Evolutionary conservation across 2,888 invertebrate genomes (phyloP), one percentile per base, ranked within the genome.

Genomic region (Cantharis flavilabris): DNA sequence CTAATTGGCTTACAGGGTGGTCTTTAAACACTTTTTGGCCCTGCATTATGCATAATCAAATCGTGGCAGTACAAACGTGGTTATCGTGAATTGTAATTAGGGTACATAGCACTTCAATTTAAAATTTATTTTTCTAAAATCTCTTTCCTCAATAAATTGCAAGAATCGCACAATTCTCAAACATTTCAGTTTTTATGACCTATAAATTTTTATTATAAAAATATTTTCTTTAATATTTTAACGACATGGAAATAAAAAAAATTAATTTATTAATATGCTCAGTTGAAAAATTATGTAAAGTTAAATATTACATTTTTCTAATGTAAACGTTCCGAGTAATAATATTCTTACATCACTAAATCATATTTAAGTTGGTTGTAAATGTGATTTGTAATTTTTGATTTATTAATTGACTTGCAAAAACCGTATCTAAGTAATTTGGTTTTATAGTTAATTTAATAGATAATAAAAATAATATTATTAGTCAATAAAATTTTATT

Each of bases 1-100:
- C 86, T 86, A 87, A 87, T 87, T 86, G 86, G 85, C 86, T 83
- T 84, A 84, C 86, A 86, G 83, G 87, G 87, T 86, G 87, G 87
- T 85, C 87, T 80, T 76, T 78, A 65, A 75, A 78, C 74, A 77
- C 72, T 72, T 77, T 77, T 73, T 75, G 70, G 73, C 63, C 63
- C 69, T 70, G 69, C 62, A 73, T 73, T 73, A 73, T 73, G 73
- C 70, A 73, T 73, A 73, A 73, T 73, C 70, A 73, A 73, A 73
- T 73, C 73, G 69, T 49, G 49, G 7, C n/a, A n/a, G 49, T 49
- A 49, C 49, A 49, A 49, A n/a, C 49, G 49, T n/a, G 49, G 49
- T 49, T 49, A 49, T 7, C 49, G n/a, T n/a, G 49, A 49, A 49
- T 49, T 49, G 13, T 49, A 49, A 49, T 49, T 49, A 49, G 49